phyloP scores from a whole-genome alignment of 2,888 invertebrate species.

The Acanthosepion lycidas region DNA sequence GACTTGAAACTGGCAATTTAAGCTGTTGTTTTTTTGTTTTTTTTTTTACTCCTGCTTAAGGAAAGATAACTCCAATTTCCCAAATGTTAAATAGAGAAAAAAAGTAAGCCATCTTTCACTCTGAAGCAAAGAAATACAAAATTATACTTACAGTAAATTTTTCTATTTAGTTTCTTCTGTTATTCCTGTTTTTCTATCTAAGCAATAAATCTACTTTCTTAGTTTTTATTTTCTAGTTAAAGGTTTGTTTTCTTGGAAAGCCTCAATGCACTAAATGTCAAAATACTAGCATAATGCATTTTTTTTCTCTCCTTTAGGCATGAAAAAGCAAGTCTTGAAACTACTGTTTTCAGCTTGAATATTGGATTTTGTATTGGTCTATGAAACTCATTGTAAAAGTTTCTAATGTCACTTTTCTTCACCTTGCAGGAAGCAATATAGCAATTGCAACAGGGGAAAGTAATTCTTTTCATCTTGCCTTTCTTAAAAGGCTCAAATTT shows the following conservation, averaged over 20 bases:
- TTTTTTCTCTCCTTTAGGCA: no score
- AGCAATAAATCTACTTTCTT: neutral
- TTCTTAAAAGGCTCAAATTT: neutral
- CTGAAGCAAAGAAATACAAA: neutral
- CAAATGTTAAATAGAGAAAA: neutral
- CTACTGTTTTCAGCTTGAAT: no score
- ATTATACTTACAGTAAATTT: neutral
- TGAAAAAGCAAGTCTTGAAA: no score
- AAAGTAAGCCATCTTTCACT: neutral
- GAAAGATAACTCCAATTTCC: neutral
- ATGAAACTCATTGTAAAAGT: neutral
- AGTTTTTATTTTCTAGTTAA: neutral
- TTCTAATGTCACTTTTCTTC: neutral
- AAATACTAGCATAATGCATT: no score
- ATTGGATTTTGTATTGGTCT: no score
- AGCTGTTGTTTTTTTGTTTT: neutral
- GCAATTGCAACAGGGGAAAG: neutral
- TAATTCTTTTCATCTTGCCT: neutral
- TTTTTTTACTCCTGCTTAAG: neutral
- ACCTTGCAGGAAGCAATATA: neutral
- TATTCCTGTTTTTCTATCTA: neutral
- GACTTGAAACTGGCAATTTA: neutral
- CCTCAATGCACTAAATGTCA: no score
- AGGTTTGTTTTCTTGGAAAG: no score
- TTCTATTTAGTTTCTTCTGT: neutral